Conservation (phyloP, 2,888 invertebrate species). For the Crioceris asparagi region DNA sequence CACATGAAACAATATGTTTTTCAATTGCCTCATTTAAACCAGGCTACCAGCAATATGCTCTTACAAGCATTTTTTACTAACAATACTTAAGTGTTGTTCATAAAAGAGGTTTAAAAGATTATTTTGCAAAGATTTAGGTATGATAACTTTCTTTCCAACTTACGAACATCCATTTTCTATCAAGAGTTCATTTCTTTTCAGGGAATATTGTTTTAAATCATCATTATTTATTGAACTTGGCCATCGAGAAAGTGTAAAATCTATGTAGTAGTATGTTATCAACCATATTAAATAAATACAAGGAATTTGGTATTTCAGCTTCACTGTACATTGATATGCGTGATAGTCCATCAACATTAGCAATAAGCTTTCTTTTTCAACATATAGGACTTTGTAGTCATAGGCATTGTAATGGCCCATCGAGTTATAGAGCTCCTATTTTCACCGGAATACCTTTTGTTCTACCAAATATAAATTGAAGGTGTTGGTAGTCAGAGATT, state of each 20-base stretch:
- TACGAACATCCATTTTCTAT: slow-evolving; percentile 6
- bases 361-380: slow-evolving; percentile 6
- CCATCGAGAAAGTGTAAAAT: slow-evolving; percentile 6
- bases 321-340: slow-evolving; percentile 3
- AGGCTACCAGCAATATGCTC: slow-evolving; percentile 9
- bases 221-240: slow-evolving; percentile 1
- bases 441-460: slow-evolving; percentile 8
- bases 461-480: slow-evolving; percentile 14
- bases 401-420: slow-evolving; percentile 14
- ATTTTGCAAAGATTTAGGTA: slow-evolving; percentile 3
- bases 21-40: slow-evolving; percentile 7
- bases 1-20: slow-evolving; percentile 5
- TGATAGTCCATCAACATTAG: slow-evolving; percentile 9
- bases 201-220: slow-evolving; percentile 6
- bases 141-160: slow-evolving; percentile 4
- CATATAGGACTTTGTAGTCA: slow-evolving; percentile 10
- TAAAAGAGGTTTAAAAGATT: slow-evolving; percentile 8
- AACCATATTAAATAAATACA: slow-evolving; percentile 4
- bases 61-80: slow-evolving; percentile 1
- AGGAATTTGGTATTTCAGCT: background rate
- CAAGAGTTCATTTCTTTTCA: slow-evolving; percentile 5
- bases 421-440: too few species aligned
- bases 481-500: slow-evolving; percentile 12
- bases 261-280: slow-evolving; percentile 5
- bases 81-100: slow-evolving; percentile 9